Base-by-base conservation (phyloP, 1,140 invertebrate genomes). In the Macrobrachium nipponense region DNA sequence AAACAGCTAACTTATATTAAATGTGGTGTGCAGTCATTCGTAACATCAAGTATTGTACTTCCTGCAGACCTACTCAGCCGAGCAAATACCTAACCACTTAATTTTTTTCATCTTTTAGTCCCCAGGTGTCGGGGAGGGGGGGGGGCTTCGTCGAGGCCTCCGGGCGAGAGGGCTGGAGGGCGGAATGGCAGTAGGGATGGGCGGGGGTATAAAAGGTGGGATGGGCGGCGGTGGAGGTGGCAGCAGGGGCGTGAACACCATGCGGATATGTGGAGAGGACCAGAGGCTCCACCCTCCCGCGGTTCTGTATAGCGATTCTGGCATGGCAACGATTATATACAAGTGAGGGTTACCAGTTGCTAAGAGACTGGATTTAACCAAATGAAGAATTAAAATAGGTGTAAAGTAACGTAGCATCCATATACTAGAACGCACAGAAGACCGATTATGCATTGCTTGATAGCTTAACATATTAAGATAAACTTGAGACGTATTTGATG, bases 301-400 rank as follows among this genome's bases (percentile, higher is more conserved):
- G 5, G 95, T 96, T 2, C 91, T 96, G 43, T 96, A 95, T 90
- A 94, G 94, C 27, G 95, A 96, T 90, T 93, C 94, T 86, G 93
- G 94, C 12, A 91, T 93, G 72, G 93, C 95, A 11, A 93, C 93
- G 15, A 91, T 95, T 58, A 92, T 94, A 80, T 94, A 95, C 91
- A 93, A 94, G 95, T 95, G 91, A 89, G 89, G n/a, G 7, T 23
- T 14, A 15, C 5, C 0, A 8, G 15, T 10, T 66, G 66, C 8
- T 8, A 10, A 51, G 0, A 10, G n/a, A n/a, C n/a, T n/a, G n/a
- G 27, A 36, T 36, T 36, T n/a, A n/a, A 36, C 27, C 27, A 4
- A 36, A 36, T 36, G 27, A 36, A 2, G 27, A 36, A 36, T 36
- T 4, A 36, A 36, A 36, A 1, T 2, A 36, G 27, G 4, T 36